Percentiles rank a stretch among this genome's conserved stretches.
Conservation (phyloP, 2,113 vertebrate genomes). For the Myocastor coypus region DNA sequence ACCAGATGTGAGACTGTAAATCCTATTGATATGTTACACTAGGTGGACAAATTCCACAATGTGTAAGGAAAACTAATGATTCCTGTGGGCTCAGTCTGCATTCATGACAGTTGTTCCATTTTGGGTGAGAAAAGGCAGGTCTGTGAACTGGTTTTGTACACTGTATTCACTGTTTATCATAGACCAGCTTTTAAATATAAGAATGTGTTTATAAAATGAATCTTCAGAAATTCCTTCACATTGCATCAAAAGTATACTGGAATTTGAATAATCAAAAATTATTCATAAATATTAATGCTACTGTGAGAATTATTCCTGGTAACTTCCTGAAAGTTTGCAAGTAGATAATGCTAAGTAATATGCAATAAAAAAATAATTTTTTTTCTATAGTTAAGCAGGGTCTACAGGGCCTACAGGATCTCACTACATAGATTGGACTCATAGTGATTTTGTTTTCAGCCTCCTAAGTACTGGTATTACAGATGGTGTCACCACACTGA, state of each 20-base stretch:
- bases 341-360: not conserved
- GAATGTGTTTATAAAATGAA: not conserved
- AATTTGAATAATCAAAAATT: not conserved
- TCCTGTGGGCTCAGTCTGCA: constrained; percentile 12
- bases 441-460: too few species aligned
- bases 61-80: constrained; percentile 1
- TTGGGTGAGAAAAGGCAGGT: not conserved
- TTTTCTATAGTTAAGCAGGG: too few species aligned
- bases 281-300: not conserved
- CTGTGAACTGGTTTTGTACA: not conserved
- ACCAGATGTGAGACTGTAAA: not conserved
- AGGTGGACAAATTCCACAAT: constrained; percentile 10
- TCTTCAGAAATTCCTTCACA: not conserved
- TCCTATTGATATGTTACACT: constrained; percentile 34
- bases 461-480: too few species aligned
- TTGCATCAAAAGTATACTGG: not conserved
- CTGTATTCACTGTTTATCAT: not conserved
- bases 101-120: not conserved
- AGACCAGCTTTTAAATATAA: not conserved
- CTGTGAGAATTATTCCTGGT: not conserved
- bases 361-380: not conserved
- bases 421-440: too few species aligned
- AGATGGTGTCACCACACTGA: too few species aligned
- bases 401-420: too few species aligned
- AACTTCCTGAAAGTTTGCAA: not conserved